Percentiles rank a stretch among this genome's conserved stretches.
These are phyloP conservation scores for Takifugu flavidus DNA, from an alignment of 2,113 vertebrate species.

Conservation along the genomic window DNA sequence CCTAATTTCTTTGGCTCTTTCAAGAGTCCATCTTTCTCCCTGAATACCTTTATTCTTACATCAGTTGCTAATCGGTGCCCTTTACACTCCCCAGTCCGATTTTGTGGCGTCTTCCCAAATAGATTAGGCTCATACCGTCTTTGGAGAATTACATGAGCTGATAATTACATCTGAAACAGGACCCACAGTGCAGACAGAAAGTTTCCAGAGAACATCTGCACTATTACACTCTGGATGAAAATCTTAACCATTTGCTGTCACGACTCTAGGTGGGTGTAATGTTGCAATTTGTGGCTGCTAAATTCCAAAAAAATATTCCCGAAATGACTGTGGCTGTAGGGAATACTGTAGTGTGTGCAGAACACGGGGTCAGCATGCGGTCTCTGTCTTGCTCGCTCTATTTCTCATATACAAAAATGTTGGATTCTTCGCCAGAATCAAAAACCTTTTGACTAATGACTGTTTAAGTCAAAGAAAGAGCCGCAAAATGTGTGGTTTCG, in stretches of 20 bases:
- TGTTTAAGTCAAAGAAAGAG: neutral
- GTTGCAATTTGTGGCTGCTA: slow-evolving; percentile 18
- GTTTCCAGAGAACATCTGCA: slow-evolving; percentile 19
- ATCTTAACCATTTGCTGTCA: slow-evolving; percentile 20
- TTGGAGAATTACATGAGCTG: slow-evolving; percentile 25
- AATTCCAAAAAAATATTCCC: slow-evolving; percentile 17
- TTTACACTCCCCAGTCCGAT: too few species aligned
- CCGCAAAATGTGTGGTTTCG: slow-evolving; percentile 19
- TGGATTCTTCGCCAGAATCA: neutral
- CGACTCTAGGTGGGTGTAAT: slow-evolving; percentile 10
- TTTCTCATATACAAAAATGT: slow-evolving; percentile 2
- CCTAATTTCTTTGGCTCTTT: neutral
- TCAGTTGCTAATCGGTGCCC: too few species aligned
- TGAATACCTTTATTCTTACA: too few species aligned
- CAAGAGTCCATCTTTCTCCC: too few species aligned
- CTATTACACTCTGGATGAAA: slow-evolving; percentile 7
- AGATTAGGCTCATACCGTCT: slow-evolving; percentile 15
- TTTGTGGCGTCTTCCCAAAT: neutral
- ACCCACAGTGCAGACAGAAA: slow-evolving; percentile 14
- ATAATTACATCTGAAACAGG: slow-evolving; percentile 33
- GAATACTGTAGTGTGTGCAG: slow-evolving; percentile 11
- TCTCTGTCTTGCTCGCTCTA: neutral
- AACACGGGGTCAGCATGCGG: slow-evolving; percentile 1
- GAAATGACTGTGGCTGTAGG: slow-evolving; percentile 18
- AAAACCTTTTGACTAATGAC: neutral